These are phyloP conservation scores for Brachystomella parvula DNA, from an alignment of 1,140 invertebrate genomes.

Conservation along the genomic window DNA sequence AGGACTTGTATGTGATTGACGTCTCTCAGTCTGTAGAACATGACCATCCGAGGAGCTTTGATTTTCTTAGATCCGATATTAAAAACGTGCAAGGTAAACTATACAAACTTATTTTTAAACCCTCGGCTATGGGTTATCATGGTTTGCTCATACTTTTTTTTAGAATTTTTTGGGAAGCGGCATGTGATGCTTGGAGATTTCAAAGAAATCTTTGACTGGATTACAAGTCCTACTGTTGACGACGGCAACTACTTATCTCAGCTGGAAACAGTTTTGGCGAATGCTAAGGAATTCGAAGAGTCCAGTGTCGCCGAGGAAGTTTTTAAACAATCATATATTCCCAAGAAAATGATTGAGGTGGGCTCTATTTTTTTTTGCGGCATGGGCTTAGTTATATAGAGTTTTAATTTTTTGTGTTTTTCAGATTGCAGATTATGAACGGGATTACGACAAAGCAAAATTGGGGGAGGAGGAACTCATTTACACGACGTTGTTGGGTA, in stretches of 20 bases:
- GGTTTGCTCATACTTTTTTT: conserved; percentile 38
- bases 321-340: conserved; percentile 91
- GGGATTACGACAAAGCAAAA: conserved; percentile 73
- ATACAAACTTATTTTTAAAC: background rate
- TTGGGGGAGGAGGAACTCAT: conserved; percentile 61
- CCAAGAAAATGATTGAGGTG: conserved; percentile 84
- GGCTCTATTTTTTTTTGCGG: background rate
- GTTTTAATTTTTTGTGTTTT: conserved; percentile 24
- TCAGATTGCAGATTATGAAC: conserved; percentile 78
- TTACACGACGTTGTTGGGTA: conserved; percentile 75
- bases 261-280: conserved; percentile 61
- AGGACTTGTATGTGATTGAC: conserved; percentile 84
- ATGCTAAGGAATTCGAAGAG: conserved; percentile 52
- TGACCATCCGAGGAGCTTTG: conserved; percentile 88
- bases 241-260: conserved; percentile 73
- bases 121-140: background rate
- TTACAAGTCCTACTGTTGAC: conserved; percentile 79
- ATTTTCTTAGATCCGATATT: conserved; percentile 91
- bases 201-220: conserved; percentile 90
- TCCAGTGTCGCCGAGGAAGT: conserved; percentile 70
- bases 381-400: conserved; percentile 8
- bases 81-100: conserved; percentile 69
- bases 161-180: conserved; percentile 84
- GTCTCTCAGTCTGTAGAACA: conserved; percentile 97
- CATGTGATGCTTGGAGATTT: conserved; percentile 81